Conservation (phyloP, 2,797 vertebrate genomes). For the Sebastes steindachneri region DNA sequence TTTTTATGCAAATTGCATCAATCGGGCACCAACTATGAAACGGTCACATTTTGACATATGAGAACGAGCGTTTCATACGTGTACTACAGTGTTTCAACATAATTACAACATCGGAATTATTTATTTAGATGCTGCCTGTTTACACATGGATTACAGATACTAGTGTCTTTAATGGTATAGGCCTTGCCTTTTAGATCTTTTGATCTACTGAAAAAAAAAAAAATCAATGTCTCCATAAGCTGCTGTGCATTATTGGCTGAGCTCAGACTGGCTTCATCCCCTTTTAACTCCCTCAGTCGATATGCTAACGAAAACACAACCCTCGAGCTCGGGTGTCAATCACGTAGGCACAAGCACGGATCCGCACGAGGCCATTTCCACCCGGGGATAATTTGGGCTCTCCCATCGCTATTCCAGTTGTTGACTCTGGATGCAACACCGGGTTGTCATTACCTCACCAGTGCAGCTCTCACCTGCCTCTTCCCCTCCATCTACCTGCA, state of each 20-base stretch:
- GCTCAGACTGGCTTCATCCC: constrained; percentile 39
- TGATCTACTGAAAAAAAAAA: constrained; percentile 38
- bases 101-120: not conserved
- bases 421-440: constrained; percentile 35
- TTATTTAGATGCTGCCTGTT: not conserved
- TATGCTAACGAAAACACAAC: constrained; percentile 41
- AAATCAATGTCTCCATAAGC: constrained; percentile 44
- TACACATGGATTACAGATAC: constrained; percentile 1
- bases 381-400: constrained; percentile 29
- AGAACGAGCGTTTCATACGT: rapidly evolving
- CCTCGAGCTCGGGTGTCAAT: constrained; percentile 22
- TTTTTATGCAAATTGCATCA: not conserved
- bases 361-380: not conserved
- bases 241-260: constrained; percentile 36
- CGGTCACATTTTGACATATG: not conserved
- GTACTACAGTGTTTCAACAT: not conserved
- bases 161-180: not conserved
- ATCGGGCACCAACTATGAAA: not conserved
- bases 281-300: constrained; percentile 49
- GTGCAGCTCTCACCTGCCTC: constrained; percentile 23
- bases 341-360: constrained; percentile 13
- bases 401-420: constrained; percentile 29
- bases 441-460: constrained; percentile 47
- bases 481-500: constrained; percentile 29
- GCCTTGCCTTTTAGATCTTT: constrained; percentile 24